These are phyloP conservation scores for Cryptoprocta ferox DNA, from an alignment of 2,797 vertebrate species.

Conservation along the genomic window DNA sequence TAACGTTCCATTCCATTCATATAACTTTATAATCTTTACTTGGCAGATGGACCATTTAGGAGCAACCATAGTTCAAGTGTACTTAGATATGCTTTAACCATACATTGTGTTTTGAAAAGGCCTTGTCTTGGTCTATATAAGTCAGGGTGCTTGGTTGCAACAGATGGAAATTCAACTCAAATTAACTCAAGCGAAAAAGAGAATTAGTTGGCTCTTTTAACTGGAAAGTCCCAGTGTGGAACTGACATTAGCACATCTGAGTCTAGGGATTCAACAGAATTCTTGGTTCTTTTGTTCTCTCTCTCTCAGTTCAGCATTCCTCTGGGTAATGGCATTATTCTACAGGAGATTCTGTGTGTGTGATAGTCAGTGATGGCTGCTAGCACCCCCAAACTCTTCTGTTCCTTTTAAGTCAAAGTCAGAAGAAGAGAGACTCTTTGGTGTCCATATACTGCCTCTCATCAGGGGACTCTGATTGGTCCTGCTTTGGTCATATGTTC, in stretches of 20 bases:
- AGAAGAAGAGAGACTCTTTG: neutral
- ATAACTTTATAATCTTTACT: constrained; percentile 52
- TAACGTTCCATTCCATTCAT: neutral
- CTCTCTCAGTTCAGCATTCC: neutral
- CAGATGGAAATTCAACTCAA: constrained; percentile 47
- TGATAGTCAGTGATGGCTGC: neutral
- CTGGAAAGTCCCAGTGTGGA: neutral
- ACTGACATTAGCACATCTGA: neutral
- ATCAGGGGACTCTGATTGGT: neutral
- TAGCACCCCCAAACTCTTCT: neutral
- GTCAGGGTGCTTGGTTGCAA: neutral
- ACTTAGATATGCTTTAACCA: constrained; percentile 10
- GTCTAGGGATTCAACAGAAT: neutral
- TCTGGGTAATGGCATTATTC: neutral
- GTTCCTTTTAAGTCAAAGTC: neutral
- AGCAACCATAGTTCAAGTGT: constrained; percentile 36
- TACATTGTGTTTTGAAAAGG: constrained; percentile 26
- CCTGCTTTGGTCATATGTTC: neutral
- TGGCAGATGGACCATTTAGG: constrained; percentile 14
- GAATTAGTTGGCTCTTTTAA: constrained; percentile 43
- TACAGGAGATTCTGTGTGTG: neutral
- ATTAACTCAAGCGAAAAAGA: constrained; percentile 14
- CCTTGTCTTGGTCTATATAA: constrained; percentile 1
- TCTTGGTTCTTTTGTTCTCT: neutral
- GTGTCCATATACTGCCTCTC: neutral